Evolutionary conservation across 2,113 vertebrate genomes (phyloP).

Genomic region (Pseudopodoces humilis): DNA sequence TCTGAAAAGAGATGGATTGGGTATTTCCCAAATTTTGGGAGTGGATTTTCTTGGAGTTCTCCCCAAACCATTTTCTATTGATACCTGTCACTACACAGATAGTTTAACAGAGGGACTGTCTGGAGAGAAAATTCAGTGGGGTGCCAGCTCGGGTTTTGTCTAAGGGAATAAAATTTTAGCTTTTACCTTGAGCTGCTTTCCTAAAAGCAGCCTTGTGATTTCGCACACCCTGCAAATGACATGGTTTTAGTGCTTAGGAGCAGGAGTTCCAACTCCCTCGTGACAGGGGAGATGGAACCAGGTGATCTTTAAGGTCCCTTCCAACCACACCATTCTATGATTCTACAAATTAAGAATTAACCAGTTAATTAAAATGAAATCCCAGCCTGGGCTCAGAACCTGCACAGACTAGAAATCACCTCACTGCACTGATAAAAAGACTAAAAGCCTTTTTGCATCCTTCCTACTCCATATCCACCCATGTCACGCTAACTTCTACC

Average conservation of each 20-base stretch:
- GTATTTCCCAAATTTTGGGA: not conserved
- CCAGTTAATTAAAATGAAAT: not conserved
- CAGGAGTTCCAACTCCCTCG: accelerated
- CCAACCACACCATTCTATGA: not conserved
- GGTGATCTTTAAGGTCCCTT: not conserved
- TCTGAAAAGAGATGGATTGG: not conserved
- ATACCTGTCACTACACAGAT: slow-evolving; percentile 7
- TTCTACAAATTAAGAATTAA: not conserved
- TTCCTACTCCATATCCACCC: not conserved
- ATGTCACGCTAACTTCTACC: not conserved
- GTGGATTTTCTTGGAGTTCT: not conserved
- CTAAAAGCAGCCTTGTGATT: not conserved
- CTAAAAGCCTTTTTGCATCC: not conserved
- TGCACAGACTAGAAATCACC: not conserved
- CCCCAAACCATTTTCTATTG: not conserved
- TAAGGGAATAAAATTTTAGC: not conserved
- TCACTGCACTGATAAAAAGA: not conserved
- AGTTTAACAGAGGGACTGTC: not conserved
- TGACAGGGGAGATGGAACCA: not conserved
- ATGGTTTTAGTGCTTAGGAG: not conserved
- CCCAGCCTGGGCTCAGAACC: not conserved
- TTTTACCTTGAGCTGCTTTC: not conserved
- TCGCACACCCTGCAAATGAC: not conserved
- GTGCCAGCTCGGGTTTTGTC: not conserved
- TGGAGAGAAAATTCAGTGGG: not conserved